These are phyloP conservation scores for Gymnocheta viridis DNA, from an alignment of 2,888 invertebrate genomes.

Conservation along the genomic window DNA sequence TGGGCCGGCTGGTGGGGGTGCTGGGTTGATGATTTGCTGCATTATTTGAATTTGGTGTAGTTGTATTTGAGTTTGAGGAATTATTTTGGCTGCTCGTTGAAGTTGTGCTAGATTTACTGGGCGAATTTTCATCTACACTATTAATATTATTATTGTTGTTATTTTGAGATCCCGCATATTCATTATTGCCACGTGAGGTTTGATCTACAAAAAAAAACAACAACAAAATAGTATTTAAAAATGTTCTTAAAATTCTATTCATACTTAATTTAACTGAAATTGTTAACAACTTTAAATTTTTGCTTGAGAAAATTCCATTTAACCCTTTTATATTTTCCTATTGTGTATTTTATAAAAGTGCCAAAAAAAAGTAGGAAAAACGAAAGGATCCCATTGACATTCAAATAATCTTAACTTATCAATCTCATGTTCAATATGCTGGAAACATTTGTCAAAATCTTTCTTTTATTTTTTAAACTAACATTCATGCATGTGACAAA, in stretches of 20 bases:
- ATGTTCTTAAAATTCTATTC: conserved; percentile 1
- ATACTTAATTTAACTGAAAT: conserved; percentile 31
- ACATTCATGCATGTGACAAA: conserved; percentile 33
- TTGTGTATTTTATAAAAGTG: neutral
- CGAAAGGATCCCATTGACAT: conserved; percentile 50
- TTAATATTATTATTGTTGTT: conserved; percentile 73
- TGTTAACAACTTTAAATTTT: conserved; percentile 30
- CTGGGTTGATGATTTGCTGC: conserved; percentile 56
- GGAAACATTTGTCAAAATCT: conserved; percentile 47
- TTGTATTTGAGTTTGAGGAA: conserved; percentile 51
- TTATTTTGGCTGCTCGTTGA: conserved; percentile 64
- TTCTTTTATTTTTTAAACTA: neutral
- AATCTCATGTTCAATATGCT: conserved; percentile 58
- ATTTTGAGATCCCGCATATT: conserved; percentile 74
- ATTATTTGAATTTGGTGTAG: conserved; percentile 58
- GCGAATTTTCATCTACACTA: conserved; percentile 78
- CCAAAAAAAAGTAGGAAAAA: neutral
- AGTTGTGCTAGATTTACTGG: conserved; percentile 74
- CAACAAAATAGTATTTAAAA: neutral
- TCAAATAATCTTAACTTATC: conserved; percentile 68
- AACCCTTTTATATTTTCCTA: conserved; percentile 53
- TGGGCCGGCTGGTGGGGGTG: conserved; percentile 61
- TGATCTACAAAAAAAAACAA: conserved; percentile 73
- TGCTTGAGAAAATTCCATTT: conserved; percentile 31
- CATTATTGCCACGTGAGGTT: conserved; percentile 76